phyloP scores from a whole-genome alignment of 2,113 vertebrate genomes.

The Ploceus nigricollis region DNA sequence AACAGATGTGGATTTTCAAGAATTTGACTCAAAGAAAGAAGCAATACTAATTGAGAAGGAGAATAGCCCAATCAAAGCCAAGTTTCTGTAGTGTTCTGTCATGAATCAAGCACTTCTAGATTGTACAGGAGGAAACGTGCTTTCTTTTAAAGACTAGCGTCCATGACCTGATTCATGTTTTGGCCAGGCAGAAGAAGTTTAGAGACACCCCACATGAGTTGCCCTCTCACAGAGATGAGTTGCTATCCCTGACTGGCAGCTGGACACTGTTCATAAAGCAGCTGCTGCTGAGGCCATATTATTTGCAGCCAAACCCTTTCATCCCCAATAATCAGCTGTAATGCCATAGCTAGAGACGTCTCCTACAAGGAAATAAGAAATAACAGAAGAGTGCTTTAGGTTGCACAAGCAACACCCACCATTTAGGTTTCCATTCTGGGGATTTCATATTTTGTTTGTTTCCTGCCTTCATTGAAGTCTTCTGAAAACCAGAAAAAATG shows the following conservation, averaged over 20 bases:
- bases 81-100: neutral
- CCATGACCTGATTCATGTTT: neutral
- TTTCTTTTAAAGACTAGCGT: neutral
- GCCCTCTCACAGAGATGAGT: neutral
- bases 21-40: neutral
- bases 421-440: neutral
- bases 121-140: neutral
- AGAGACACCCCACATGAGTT: accelerated
- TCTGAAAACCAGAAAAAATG: neutral
- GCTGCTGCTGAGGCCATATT: neutral
- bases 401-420: neutral
- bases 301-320: neutral
- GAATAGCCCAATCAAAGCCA: neutral
- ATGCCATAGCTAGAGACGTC: too few species aligned
- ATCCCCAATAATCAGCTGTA: neutral
- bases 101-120: neutral
- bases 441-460: neutral
- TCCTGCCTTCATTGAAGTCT: neutral
- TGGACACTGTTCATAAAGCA: accelerated
- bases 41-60: neutral
- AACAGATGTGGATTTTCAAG: neutral
- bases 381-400: neutral
- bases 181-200: neutral
- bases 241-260: neutral
- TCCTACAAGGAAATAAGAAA: neutral